A percentile compares a stretch with the other conserved stretches of the same genome.
Conservation (phyloP, 2,888 invertebrate species). For the Sicus ferrugineus region DNA sequence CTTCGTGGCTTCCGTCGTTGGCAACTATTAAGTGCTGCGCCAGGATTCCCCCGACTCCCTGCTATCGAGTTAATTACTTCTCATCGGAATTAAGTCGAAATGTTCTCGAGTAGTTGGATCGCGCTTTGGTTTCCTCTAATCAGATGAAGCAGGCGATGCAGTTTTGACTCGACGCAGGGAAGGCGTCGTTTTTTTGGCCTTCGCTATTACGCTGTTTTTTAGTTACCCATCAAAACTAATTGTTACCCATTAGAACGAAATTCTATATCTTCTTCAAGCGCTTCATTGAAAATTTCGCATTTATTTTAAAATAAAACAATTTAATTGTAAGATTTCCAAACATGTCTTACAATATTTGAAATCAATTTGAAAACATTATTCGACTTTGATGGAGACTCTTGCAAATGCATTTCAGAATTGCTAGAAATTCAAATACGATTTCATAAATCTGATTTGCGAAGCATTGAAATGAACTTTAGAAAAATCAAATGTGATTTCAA, state of each 20-base stretch:
- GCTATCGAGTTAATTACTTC: slow-evolving; percentile 60
- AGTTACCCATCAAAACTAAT: slow-evolving; percentile 12
- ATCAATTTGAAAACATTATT: too few species aligned
- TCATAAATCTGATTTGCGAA: too few species aligned
- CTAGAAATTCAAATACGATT: too few species aligned
- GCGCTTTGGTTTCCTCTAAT: slow-evolving; percentile 3
- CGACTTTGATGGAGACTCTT: too few species aligned
- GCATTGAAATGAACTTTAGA: too few species aligned
- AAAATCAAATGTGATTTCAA: too few species aligned
- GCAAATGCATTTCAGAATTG: too few species aligned
- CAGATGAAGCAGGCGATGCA: neutral
- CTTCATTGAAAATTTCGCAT: too few species aligned
- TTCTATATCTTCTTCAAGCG: neutral
- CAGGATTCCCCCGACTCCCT: slow-evolving; percentile 60
- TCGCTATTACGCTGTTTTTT: slow-evolving; percentile 1
- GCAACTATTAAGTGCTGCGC: slow-evolving; percentile 43
- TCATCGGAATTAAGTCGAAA: slow-evolving; percentile 51
- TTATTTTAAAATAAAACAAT: too few species aligned
- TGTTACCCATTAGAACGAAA: neutral
- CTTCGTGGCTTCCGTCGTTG: neutral
- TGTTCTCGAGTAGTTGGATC: slow-evolving; percentile 1
- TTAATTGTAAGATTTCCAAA: too few species aligned
- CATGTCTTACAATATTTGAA: too few species aligned
- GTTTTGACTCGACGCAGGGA: slow-evolving; percentile 1
- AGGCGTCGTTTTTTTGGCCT: neutral